These are phyloP conservation scores for Atethmia centrago DNA, from an alignment of 2,888 invertebrate species.

Conservation along the genomic window DNA sequence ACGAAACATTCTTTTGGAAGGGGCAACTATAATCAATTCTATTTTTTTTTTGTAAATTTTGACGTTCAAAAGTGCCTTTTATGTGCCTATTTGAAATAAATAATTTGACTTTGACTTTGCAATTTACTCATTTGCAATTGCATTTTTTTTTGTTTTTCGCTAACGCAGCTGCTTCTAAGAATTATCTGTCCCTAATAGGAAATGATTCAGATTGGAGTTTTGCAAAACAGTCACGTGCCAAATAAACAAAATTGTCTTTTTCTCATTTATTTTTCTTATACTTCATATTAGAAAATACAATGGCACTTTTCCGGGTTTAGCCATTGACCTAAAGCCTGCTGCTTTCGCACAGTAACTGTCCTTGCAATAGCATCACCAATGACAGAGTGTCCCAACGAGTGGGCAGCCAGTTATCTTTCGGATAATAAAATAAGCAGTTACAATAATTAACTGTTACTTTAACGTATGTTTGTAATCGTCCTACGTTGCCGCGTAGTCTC, in stretches of 20 bases:
- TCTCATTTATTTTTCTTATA: not conserved
- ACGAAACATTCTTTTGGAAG: no score
- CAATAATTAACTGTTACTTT: slow-evolving; percentile 13
- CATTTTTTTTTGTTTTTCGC: no score
- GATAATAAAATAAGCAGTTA: slow-evolving; percentile 12
- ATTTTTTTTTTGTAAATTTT: no score
- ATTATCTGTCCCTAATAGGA: not conserved
- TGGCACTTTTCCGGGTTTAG: not conserved
- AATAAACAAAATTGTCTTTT: not conserved
- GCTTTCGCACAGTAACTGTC: not conserved
- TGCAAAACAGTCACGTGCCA: not conserved
- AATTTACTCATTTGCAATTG: slow-evolving; percentile 6
- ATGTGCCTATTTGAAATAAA: no score
- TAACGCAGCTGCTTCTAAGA: not conserved
- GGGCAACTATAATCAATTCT: no score
- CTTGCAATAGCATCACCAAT: not conserved
- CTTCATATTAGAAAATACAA: not conserved
- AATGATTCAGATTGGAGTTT: not conserved
- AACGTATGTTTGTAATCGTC: slow-evolving; percentile 46
- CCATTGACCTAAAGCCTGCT: no score
- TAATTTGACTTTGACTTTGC: no score
- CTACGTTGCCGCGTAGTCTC: slow-evolving; percentile 27
- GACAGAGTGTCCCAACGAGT: no score
- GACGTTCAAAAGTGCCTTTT: no score
- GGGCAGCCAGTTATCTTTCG: not conserved